Evolutionary conservation across 1,140 invertebrate genomes (phyloP).

Genomic region (Dendroctonus ponderosae): DNA sequence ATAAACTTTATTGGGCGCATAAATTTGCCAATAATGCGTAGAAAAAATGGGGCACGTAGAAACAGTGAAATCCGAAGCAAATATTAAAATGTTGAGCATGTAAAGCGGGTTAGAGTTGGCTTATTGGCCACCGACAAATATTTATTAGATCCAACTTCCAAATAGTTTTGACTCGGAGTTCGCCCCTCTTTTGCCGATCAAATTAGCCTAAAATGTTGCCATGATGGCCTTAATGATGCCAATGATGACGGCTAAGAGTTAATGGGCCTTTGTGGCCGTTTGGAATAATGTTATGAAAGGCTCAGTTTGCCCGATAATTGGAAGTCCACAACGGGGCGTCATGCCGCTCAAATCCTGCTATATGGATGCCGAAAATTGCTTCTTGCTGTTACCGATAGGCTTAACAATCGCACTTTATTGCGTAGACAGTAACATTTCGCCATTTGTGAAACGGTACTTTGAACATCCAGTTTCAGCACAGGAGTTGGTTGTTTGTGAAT

Average conservation of each 20-base stretch:
- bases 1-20: slow-evolving; percentile 14
- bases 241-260: slow-evolving; percentile 37
- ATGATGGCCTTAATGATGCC: slow-evolving; percentile 25
- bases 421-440: neutral
- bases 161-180: neutral
- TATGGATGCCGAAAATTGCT: slow-evolving; percentile 5
- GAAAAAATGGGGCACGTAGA: slow-evolving; percentile 20
- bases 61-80: slow-evolving; percentile 14
- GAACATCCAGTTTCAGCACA: no score
- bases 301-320: slow-evolving; percentile 25
- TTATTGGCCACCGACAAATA: no score
- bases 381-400: neutral
- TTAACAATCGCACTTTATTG: neutral
- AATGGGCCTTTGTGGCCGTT: slow-evolving; percentile 39
- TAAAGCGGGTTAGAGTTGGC: neutral
- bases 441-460: neutral
- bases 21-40: slow-evolving; percentile 17
- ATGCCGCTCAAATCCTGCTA: neutral
- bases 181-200: slow-evolving; percentile 5
- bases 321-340: slow-evolving; percentile 19
- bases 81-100: slow-evolving; percentile 15
- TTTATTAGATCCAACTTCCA: no score
- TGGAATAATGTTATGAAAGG: slow-evolving; percentile 36
- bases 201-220: slow-evolving; percentile 32
- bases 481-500: no score